phyloP scores from a whole-genome alignment of 2,888 invertebrate species.

The Alloscopus bannaensis region DNA sequence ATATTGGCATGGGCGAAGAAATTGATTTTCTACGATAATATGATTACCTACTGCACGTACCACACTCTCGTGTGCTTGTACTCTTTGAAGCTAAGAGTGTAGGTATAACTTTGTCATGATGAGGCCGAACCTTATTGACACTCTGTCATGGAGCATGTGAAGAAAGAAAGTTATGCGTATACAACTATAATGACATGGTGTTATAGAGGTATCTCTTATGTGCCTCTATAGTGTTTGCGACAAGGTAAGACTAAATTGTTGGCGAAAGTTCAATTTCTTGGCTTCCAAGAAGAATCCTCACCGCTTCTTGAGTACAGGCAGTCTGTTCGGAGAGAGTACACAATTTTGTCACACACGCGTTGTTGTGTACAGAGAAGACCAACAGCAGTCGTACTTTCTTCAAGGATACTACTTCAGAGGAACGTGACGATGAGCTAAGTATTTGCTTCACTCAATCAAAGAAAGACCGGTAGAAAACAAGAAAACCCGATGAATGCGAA shows the following conservation, averaged over 20 bases:
- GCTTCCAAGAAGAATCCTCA: no score
- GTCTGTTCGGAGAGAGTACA: neutral
- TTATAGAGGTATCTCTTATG: neutral
- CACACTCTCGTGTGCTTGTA: neutral
- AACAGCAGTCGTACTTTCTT: neutral
- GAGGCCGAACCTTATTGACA: neutral
- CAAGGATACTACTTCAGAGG: neutral
- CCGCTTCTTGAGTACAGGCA: no score
- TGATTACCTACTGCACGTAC: neutral
- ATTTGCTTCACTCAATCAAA: no score
- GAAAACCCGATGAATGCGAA: no score
- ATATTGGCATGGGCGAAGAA: constrained; percentile 3
- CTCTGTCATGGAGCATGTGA: neutral
- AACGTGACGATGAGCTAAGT: neutral
- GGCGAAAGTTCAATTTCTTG: neutral
- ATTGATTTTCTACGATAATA: constrained; percentile 3
- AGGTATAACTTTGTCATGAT: neutral
- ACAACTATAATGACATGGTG: no score
- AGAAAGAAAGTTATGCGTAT: neutral
- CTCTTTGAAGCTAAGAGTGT: neutral
- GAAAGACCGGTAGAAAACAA: no score
- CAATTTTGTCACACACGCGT: neutral
- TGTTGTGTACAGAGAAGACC: neutral
- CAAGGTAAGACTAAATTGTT: neutral
- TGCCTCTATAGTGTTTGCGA: neutral